Percentiles rank a stretch among this genome's conserved stretches.
Conservation (phyloP, 2,113 vertebrate species). For the Emydocephalus ijimae region DNA sequence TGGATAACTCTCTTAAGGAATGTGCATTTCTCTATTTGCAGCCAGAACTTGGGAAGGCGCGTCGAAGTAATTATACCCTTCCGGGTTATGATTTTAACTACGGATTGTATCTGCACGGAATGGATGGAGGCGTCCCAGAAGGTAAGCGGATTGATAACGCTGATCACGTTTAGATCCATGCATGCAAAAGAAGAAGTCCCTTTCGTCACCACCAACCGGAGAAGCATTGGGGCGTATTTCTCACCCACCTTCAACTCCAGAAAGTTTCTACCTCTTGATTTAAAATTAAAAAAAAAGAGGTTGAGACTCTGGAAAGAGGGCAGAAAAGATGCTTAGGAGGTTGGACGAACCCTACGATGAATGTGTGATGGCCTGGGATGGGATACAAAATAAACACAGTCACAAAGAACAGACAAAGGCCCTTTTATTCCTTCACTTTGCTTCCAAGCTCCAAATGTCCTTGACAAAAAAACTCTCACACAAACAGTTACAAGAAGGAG, state of each 20-base stretch:
- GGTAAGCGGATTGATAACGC: slow-evolving; percentile 59
- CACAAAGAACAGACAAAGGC: too few relatives aligned
- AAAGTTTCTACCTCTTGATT: not conserved
- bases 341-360: too few relatives aligned
- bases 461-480: too few relatives aligned
- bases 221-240: not conserved
- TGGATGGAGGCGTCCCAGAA: slow-evolving; percentile 79
- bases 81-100: slow-evolving; percentile 77
- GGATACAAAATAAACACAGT: too few relatives aligned
- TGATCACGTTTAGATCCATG: not conserved
- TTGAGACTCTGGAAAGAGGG: too few relatives aligned
- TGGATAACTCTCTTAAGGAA: not conserved
- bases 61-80: slow-evolving; percentile 64
- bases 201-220: not conserved
- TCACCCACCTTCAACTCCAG: not conserved
- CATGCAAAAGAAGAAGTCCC: not conserved
- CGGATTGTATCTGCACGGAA: slow-evolving; percentile 55
- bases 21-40: slow-evolving; percentile 37
- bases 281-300: not conserved
- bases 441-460: too few relatives aligned
- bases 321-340: too few relatives aligned
- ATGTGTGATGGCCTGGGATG: too few relatives aligned
- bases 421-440: too few relatives aligned
- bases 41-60: slow-evolving; percentile 75
- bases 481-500: too few relatives aligned